phyloP scores from a whole-genome alignment of 1,140 invertebrate genomes.

The Aphidius gifuensis region DNA sequence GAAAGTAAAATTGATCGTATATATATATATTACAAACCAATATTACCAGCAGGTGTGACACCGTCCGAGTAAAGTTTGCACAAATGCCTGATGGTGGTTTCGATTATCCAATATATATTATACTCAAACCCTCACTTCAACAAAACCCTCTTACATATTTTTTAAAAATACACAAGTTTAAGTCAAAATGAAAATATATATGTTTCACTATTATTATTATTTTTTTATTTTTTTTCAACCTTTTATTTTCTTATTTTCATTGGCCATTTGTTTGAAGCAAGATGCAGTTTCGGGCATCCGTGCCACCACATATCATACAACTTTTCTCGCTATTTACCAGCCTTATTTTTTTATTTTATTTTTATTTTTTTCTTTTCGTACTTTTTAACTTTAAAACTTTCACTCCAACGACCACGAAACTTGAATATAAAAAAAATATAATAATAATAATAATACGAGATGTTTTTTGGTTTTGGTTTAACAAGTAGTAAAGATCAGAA shows the following conservation, averaged over 20 bases:
- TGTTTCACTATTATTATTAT: not conserved
- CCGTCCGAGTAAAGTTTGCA: not conserved
- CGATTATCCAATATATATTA: slow-evolving; percentile 12
- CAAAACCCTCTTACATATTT: too few species aligned
- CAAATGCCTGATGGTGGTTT: slow-evolving; percentile 1
- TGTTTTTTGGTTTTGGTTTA: too few species aligned
- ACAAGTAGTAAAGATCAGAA: too few species aligned
- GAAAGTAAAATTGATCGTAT: not conserved
- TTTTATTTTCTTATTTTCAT: slow-evolving; percentile 8
- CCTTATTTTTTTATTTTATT: not conserved
- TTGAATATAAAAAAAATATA: too few species aligned
- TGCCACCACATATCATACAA: slow-evolving; percentile 39
- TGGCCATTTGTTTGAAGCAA: slow-evolving; percentile 18
- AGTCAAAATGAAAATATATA: too few species aligned
- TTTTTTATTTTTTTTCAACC: not conserved
- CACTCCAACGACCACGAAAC: too few species aligned
- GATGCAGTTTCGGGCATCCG: slow-evolving; percentile 40
- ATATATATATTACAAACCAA: not conserved
- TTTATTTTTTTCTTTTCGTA: too few species aligned
- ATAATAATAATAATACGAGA: too few species aligned
- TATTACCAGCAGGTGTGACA: slow-evolving; percentile 15
- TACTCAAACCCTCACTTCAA: not conserved
- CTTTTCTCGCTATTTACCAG: slow-evolving; percentile 38
- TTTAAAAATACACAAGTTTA: too few species aligned
- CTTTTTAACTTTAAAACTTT: too few species aligned